phyloP scores from a whole-genome alignment of 2,113 vertebrate species.

The Nanorana parkeri region DNA sequence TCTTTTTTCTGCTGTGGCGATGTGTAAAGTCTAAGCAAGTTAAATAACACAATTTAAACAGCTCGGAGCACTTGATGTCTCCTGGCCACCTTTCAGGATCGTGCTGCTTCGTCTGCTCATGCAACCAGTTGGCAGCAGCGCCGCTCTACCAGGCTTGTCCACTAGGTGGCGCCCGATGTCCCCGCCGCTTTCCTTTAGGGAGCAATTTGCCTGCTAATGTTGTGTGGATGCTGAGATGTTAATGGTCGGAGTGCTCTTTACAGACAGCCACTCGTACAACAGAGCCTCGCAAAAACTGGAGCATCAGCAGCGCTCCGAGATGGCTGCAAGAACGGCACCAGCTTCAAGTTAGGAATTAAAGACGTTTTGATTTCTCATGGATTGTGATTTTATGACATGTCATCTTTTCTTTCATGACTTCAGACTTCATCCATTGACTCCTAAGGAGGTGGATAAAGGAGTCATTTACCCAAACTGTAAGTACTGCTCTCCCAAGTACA shows the following conservation, averaged over 20 bases:
- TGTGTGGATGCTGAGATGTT: slow-evolving; percentile 55
- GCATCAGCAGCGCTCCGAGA: slow-evolving; percentile 33
- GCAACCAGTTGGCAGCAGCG: slow-evolving; percentile 1
- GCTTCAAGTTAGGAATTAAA: slow-evolving; percentile 19
- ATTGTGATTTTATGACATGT: not conserved
- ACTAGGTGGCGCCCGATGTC: slow-evolving; percentile 22
- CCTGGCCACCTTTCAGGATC: not conserved
- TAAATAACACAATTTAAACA: not conserved
- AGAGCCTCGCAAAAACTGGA: slow-evolving; percentile 37
- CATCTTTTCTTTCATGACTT: not conserved
- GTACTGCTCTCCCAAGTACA: slow-evolving; percentile 13
- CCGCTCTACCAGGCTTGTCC: not conserved
- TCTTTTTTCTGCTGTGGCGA: too few relatives aligned
- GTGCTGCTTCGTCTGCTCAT: not conserved
- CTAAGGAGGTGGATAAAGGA: slow-evolving; percentile 35
- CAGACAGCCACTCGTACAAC: slow-evolving; percentile 45
- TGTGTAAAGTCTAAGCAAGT: not conserved
- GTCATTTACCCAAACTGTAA: slow-evolving; percentile 45
- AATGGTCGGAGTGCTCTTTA: slow-evolving; percentile 49
- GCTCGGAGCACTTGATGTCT: not conserved
- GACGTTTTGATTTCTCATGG: not conserved
- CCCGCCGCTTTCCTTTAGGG: slow-evolving; percentile 33
- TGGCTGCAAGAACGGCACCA: not conserved
- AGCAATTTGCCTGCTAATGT: slow-evolving; percentile 46
- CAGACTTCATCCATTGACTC: slow-evolving; percentile 42